Base-by-base conservation (phyloP, 2,888 invertebrate species). In the Phyllotreta cruciferae region DNA sequence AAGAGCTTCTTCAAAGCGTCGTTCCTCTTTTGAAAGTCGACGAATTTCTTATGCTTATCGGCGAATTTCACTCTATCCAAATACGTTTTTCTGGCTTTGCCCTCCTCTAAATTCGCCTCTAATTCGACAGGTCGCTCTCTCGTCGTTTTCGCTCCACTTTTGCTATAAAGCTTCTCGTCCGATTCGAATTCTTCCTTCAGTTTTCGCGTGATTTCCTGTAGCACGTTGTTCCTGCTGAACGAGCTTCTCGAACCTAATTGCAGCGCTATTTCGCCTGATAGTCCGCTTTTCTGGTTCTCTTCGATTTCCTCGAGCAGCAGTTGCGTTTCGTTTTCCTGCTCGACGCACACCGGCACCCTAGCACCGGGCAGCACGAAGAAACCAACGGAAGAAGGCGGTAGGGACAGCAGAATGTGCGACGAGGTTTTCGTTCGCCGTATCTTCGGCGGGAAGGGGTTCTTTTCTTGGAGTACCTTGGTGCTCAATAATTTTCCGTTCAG, bases 331-430 rank as follows among this genome's bases (percentile, higher is more conserved):
- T 75, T 73, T 64, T 79, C 77, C 13, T 76, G 72, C 5, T 73
- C 70, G 3, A 75, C 73, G 66, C 90, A 90, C 11, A 86, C 85
- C 55, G 85, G 83, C 24, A 88, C 80, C 74, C 87, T 85, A 0
- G 89, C 86, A 56, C 85, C 85, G 0, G 90, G 88, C 8, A 92
- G 76, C 0, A 91, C 88, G 87, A 90, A 92, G 77, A 92, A 92
- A 0, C 88, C 90, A 49, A 92, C 86, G 0, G 89, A 87, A 72
- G 85, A 85, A 0, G 88, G 82, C 1, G 91, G 90, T 2, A 91
- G 75, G 49, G 83, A 83, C 10, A 92, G 76, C 6, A 85, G 80
- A 2, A 90, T 71, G 0, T 85, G 83, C 6, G 72, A 83, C 82
- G 62, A 83, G 83, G 5, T 85, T 83, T 61, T 85, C 77, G 47